Evolutionary conservation across 2,113 vertebrate species (phyloP).

Genomic region (Hippolais icterina): DNA sequence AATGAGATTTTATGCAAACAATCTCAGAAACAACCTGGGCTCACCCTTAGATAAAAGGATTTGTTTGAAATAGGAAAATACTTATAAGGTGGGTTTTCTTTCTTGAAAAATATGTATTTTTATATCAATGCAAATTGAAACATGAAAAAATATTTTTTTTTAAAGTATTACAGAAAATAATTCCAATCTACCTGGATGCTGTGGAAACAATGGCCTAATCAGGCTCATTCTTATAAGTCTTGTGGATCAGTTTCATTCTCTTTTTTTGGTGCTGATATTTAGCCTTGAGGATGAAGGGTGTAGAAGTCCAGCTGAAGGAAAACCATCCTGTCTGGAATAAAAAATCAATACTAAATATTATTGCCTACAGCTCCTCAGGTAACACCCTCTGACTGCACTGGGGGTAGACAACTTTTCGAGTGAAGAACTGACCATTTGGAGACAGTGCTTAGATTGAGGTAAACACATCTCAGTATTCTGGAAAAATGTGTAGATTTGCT

Average conservation of each 20-base stretch:
- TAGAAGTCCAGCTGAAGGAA: background rate
- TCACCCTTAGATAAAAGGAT: constrained; percentile 47
- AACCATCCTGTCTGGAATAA: background rate
- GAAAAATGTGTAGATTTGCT: background rate
- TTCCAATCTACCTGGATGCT: background rate
- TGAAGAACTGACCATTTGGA: background rate
- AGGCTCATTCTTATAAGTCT: background rate
- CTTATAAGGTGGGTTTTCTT: background rate
- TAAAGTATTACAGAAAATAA: background rate
- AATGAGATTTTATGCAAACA: constrained; percentile 71
- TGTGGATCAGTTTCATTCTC: background rate
- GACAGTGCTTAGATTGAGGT: background rate
- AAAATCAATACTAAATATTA: background rate
- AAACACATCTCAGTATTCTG: background rate
- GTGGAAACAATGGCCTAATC: background rate
- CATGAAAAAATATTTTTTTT: background rate
- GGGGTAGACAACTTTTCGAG: background rate
- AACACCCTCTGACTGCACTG: background rate
- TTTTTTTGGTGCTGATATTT: background rate
- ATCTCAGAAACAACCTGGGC: constrained; percentile 24
- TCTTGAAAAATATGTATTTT: background rate
- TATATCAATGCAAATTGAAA: background rate
- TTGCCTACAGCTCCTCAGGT: background rate
- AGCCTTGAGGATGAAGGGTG: background rate
- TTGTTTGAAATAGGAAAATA: constrained; percentile 32